Conservation (phyloP, 2,113 vertebrate species). For the Carollia perspicillata region DNA sequence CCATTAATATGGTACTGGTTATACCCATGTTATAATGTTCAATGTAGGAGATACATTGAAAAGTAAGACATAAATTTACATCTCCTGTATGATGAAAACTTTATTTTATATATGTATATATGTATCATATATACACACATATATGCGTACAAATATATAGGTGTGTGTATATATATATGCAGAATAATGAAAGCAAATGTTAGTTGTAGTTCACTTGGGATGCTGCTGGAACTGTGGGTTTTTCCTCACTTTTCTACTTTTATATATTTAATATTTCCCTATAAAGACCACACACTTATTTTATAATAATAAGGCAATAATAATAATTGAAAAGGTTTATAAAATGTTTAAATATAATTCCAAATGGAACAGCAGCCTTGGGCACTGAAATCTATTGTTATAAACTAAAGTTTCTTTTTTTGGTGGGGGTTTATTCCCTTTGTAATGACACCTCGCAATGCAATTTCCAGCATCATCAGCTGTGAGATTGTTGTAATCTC, state of each 20-base stretch:
- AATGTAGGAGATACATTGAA: not conserved
- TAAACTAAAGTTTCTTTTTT: not conserved
- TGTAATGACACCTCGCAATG: constrained; percentile 46
- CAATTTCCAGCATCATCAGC: constrained; percentile 64
- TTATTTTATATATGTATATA: not conserved
- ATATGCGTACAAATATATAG: not conserved
- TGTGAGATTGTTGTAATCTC: constrained; percentile 68
- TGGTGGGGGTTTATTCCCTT: not conserved
- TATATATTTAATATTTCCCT: not conserved
- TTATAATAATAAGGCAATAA: not conserved
- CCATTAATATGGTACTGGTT: not conserved
- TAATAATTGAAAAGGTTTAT: not conserved
- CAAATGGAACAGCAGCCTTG: not conserved
- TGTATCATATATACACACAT: not conserved
- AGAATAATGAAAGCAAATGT: not conserved
- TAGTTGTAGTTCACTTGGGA: not conserved
- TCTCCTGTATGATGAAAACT: not conserved
- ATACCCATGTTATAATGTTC: not conserved
- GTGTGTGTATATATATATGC: not conserved
- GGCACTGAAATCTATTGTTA: not conserved
- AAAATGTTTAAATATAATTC: constrained; percentile 33
- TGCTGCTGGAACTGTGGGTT: not conserved
- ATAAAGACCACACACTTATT: not conserved
- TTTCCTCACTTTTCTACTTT: not conserved
- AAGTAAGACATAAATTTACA: not conserved